These are phyloP conservation scores for Agonopterix alstromeriana DNA, from an alignment of 2,888 invertebrate species.

Conservation along the genomic window DNA sequence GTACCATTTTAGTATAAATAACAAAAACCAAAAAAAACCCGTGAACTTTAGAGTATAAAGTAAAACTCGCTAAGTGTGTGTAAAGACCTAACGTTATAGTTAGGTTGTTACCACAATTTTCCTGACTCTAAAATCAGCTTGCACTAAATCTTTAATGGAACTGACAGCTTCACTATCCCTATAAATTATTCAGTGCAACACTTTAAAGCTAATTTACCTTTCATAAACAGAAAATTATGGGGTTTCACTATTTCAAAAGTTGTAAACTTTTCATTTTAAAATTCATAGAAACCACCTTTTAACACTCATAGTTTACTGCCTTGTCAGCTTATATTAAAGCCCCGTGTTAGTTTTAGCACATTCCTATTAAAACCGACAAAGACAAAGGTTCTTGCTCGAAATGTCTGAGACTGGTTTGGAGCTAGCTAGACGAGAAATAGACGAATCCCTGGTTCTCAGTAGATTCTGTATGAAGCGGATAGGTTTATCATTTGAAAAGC, in stretches of 20 bases:
- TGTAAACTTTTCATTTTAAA: neutral
- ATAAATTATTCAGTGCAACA: too few species aligned
- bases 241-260: neutral
- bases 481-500: conserved; percentile 27
- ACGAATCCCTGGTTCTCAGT: conserved; percentile 24
- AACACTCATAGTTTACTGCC: neutral
- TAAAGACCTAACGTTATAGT: too few species aligned
- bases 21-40: too few species aligned
- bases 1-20: too few species aligned
- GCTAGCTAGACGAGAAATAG: conserved; percentile 28
- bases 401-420: conserved; percentile 1
- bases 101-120: too few species aligned
- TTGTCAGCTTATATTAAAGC: neutral
- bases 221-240: too few species aligned
- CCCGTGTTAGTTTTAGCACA: neutral
- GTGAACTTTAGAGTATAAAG: too few species aligned
- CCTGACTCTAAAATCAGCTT: too few species aligned
- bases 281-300: neutral
- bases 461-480: conserved; percentile 28
- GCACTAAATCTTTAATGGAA: too few species aligned
- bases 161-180: too few species aligned
- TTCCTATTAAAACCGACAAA: neutral
- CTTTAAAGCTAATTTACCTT: too few species aligned
- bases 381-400: neutral
- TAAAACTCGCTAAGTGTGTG: too few species aligned